Conservation (phyloP, 2,113 vertebrate species). For the Glaucomys volans region DNA sequence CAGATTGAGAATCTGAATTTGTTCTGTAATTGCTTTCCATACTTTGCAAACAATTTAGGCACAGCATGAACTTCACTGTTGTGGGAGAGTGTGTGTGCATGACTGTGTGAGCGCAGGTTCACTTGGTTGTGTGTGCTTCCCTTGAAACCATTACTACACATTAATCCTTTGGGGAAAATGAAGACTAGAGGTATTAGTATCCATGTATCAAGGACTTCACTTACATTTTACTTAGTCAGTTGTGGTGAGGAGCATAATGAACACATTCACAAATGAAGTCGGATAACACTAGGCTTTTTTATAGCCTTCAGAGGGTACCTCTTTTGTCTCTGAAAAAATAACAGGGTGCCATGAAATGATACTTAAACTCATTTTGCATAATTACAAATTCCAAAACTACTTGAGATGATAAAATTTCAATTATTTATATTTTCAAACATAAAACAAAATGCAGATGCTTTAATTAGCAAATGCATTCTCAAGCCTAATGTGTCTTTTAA, state of each 20-base stretch:
- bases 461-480: background rate
- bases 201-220: constrained; percentile 56
- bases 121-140: background rate
- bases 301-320: background rate
- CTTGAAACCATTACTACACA: background rate
- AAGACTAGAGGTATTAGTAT: constrained; percentile 66
- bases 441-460: background rate
- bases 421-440: background rate
- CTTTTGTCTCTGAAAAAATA: background rate
- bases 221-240: constrained; percentile 70
- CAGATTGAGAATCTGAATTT: constrained; percentile 74
- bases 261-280: background rate
- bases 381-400: background rate
- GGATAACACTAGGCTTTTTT: background rate
- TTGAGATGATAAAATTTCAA: background rate
- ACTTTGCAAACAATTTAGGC: constrained; percentile 68
- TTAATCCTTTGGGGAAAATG: background rate
- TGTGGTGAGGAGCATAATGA: background rate
- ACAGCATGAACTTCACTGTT: background rate
- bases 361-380: background rate
- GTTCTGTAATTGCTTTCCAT: constrained; percentile 74
- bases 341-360: background rate
- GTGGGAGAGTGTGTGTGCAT: background rate
- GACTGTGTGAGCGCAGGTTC: background rate
- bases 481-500: background rate